Evolutionary conservation across 1,140 invertebrate genomes (phyloP).

Genomic region (Euschistus heros): DNA sequence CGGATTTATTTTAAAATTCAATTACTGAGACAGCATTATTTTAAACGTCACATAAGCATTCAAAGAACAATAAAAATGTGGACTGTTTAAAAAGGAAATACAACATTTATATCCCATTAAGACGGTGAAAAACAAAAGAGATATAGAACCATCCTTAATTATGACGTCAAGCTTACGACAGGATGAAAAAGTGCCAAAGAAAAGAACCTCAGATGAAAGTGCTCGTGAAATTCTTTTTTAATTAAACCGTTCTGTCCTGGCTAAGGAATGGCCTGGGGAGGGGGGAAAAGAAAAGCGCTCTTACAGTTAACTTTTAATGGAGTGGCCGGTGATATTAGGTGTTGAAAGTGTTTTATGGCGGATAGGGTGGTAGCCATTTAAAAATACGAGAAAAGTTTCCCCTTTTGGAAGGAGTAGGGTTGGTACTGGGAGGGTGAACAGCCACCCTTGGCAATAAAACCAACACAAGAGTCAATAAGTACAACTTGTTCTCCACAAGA

Average conservation of each 20-base stretch:
- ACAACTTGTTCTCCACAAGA: background rate
- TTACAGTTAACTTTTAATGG: constrained; percentile 1
- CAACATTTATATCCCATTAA: no score
- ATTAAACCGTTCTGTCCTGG: background rate
- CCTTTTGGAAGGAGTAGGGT: background rate
- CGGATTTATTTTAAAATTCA: no score
- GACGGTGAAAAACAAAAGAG: no score
- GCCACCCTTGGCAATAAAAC: background rate
- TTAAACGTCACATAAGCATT: no score
- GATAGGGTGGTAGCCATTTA: background rate
- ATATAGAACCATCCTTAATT: no score
- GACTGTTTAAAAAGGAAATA: no score
- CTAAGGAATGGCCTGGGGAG: background rate
- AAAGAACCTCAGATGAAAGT: background rate
- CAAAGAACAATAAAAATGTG: no score
- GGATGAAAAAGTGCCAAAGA: no score
- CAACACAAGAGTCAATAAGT: constrained; percentile 2
- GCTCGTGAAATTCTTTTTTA: constrained; percentile 1
- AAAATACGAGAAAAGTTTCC: background rate
- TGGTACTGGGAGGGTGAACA: background rate
- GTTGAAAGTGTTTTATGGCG: constrained; percentile 5
- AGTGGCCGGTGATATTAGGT: constrained; percentile 6
- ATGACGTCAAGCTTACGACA: no score
- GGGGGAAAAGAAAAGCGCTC: background rate
- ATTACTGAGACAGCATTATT: no score